Base-by-base conservation (phyloP, 1,140 invertebrate genomes). In the Panagrolaimus sp. region DNA sequence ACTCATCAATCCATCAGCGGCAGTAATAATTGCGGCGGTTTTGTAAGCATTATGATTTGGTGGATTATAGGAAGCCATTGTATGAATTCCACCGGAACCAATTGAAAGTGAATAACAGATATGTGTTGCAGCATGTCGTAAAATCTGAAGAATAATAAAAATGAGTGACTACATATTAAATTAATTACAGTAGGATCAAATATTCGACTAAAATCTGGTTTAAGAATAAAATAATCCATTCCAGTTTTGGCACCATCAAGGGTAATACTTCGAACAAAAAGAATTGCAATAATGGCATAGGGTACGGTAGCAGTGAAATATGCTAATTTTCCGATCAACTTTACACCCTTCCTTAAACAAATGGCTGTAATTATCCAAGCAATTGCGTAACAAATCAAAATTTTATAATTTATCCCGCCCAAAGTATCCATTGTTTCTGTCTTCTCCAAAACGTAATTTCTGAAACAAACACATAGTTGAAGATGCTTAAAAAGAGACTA, bases 211-310 rank as follows among this genome's bases (percentile, higher is more conserved):
- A 63, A 72, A 67, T 69, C 52, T 14, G 75, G 64, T 14, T 73
- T 43, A 9, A 70, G 38, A 3, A 81, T 26, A 66, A 69, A 73
- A 67, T 89, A 91, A 0, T 88, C 76, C 44, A 93, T 91, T 9
- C 91, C 91, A 55, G 89, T 85, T 0, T 80, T 83, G 1, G 91
- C 89, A 0, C 91, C 91, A 6, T 89, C 87, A 64, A 93, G 83
- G 1, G 90, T 91, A 1, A 87, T 86, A 72, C 89, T 90, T 73
- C 89, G 84, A 38, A 90, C 84, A 26, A 91, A 84, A 14, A 92
- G 84, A 9, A 89, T 88, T 0, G 88, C 86, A 47, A 91, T 84
- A 78, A 91, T 88, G 15, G 91, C 86, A 79, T 91, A 91, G 1
- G 90, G 90, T 82, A 91, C 90, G 8, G 89, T 80, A 0, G 90